Percentiles rank a stretch among this genome's conserved stretches.
These are phyloP conservation scores for Drymonia ruficornis DNA, from an alignment of 2,888 invertebrate species.

Conservation along the genomic window DNA sequence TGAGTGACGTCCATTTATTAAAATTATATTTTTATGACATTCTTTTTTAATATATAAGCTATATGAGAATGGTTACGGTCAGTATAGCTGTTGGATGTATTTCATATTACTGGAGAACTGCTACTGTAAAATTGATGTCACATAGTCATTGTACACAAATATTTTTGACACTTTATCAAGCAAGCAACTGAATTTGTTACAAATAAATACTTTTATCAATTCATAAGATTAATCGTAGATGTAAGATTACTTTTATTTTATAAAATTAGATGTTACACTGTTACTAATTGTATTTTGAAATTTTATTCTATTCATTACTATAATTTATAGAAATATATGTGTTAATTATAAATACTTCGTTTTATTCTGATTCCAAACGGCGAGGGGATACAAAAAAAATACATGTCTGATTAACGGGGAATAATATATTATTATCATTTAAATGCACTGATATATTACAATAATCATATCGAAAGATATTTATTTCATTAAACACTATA, in stretches of 20 bases:
- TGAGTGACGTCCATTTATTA: conserved; percentile 9
- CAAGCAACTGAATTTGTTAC: neutral
- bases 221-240: too few relatives aligned
- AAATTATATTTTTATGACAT: too few relatives aligned
- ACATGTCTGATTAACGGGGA: conserved; percentile 1
- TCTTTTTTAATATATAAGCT: too few relatives aligned
- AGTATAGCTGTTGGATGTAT: too few relatives aligned
- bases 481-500: conserved; percentile 45
- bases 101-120: too few relatives aligned
- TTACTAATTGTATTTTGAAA: conserved; percentile 31
- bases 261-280: conserved; percentile 21
- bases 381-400: neutral
- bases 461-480: conserved; percentile 12
- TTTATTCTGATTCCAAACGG: conserved; percentile 11
- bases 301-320: conserved; percentile 13
- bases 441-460: conserved; percentile 23
- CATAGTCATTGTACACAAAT: conserved; percentile 4
- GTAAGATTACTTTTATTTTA: neutral
- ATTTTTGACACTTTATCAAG: neutral
- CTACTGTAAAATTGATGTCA: too few relatives aligned
- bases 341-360: conserved; percentile 25
- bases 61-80: too few relatives aligned
- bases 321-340: conserved; percentile 30
- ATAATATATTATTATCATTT: conserved; percentile 25
- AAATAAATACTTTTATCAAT: too few relatives aligned